Conservation (phyloP, 2,888 invertebrate genomes). For the Gymnosoma rotundatum region DNA sequence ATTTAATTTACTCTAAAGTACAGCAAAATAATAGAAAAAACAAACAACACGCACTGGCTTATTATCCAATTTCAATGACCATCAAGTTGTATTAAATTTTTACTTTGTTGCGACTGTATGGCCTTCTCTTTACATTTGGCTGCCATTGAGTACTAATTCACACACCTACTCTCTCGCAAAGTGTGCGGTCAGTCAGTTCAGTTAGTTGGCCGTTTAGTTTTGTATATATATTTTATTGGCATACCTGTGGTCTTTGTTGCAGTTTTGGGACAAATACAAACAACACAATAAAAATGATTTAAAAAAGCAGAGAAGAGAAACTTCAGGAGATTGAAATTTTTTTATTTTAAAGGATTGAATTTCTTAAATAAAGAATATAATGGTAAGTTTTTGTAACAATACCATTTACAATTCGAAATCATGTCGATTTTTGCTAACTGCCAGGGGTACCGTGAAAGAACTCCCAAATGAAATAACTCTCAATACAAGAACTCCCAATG, state of each 20-base stretch:
- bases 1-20: conserved; percentile 54
- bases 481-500: too few species aligned
- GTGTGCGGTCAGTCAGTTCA: conserved; percentile 69
- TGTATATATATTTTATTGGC: conserved; percentile 38
- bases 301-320: conserved; percentile 8
- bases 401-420: too few species aligned
- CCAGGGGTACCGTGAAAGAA: too few species aligned
- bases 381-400: too few species aligned
- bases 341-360: too few species aligned
- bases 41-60: conserved; percentile 68
- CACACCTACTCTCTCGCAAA: conserved; percentile 71
- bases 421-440: too few species aligned
- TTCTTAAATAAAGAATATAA: too few species aligned
- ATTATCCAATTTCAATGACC: conserved; percentile 69
- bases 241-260: conserved; percentile 55
- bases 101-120: conserved; percentile 29
- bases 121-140: conserved; percentile 21
- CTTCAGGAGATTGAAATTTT: neutral
- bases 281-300: neutral
- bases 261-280: conserved; percentile 13
- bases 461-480: too few species aligned
- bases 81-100: conserved; percentile 58
- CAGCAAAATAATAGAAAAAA: conserved; percentile 22
- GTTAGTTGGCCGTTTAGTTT: conserved; percentile 48
- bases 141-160: conserved; percentile 70